Percentiles rank a stretch among this genome's conserved stretches.
phyloP scores from a whole-genome alignment of 2,888 invertebrate genomes.

The Oligia fasciuncula region DNA sequence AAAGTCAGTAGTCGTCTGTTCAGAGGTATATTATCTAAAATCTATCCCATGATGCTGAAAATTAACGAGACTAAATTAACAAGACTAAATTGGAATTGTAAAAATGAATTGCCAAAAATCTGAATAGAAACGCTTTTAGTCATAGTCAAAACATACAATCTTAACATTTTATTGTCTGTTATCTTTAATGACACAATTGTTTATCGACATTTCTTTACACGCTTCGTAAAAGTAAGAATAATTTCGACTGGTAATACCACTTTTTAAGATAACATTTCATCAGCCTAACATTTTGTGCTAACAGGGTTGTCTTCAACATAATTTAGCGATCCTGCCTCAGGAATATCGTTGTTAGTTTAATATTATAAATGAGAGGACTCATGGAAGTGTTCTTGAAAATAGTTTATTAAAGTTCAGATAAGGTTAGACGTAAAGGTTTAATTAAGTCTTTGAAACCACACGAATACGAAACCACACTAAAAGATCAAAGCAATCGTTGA shows the following conservation, averaged over 20 bases:
- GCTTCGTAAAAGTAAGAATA: slow-evolving; percentile 58
- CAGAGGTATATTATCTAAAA: neutral
- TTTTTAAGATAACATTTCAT: slow-evolving; percentile 68
- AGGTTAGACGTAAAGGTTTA: slow-evolving; percentile 15
- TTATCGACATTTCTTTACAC: slow-evolving; percentile 49
- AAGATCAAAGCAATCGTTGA: slow-evolving; percentile 44
- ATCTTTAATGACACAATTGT: slow-evolving; percentile 67
- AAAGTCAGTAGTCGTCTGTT: neutral
- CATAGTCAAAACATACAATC: slow-evolving; percentile 41
- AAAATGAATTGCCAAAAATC: neutral
- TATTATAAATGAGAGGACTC: slow-evolving; percentile 1
- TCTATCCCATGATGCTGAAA: neutral
- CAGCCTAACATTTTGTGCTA: slow-evolving; percentile 1
- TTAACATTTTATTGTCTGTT: slow-evolving; percentile 42
- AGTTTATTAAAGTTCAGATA: slow-evolving; percentile 25
- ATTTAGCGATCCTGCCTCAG: slow-evolving; percentile 3
- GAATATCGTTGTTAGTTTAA: slow-evolving; percentile 5
- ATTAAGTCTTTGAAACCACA: slow-evolving; percentile 7
- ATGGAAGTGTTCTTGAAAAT: slow-evolving; percentile 16
- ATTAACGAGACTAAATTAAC: neutral
- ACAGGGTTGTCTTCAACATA: slow-evolving; percentile 42
- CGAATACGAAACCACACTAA: neutral
- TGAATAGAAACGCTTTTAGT: slow-evolving; percentile 2
- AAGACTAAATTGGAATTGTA: neutral
- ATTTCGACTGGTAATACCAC: slow-evolving; percentile 62